These are phyloP conservation scores for Hydrochoerus hydrochaeris DNA, from an alignment of 2,113 vertebrate genomes.

Conservation along the genomic window DNA sequence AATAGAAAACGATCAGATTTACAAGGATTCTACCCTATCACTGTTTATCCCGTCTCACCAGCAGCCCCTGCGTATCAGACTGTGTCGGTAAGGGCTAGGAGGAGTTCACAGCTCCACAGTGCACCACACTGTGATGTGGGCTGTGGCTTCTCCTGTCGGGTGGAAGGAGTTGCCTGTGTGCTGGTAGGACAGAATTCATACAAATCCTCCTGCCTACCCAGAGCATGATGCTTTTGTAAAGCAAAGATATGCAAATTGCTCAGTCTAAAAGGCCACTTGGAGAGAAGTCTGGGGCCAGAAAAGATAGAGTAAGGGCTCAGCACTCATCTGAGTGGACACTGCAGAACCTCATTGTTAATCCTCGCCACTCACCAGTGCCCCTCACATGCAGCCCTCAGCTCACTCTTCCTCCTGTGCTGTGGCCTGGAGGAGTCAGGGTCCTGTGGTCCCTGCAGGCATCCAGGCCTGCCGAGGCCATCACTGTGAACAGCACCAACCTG, in stretches of 20 bases:
- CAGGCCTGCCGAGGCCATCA: neutral
- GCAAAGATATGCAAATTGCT: neutral
- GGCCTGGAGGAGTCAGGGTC: neutral
- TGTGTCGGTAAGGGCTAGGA: fast-evolving
- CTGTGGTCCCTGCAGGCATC: neutral
- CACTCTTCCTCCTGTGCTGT: neutral
- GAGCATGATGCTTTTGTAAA: neutral
- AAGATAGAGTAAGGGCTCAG: neutral
- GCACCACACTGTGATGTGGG: fast-evolving
- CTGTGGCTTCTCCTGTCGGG: neutral
- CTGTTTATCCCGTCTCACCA: fast-evolving
- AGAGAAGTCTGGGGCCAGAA: neutral
- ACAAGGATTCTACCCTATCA: neutral
- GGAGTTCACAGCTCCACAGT: fast-evolving
- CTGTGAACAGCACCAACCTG: too few relatives aligned
- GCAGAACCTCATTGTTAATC: neutral
- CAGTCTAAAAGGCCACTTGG: neutral
- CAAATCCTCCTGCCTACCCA: neutral
- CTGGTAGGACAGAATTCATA: neutral
- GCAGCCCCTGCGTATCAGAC: fast-evolving
- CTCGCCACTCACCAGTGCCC: fast-evolving
- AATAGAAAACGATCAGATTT: neutral
- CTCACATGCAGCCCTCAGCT: fast-evolving
- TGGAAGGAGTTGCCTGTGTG: neutral
- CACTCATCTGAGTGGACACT: neutral